Base-by-base conservation (phyloP, 2,797 vertebrate species). In the Hydrolagus colliei region DNA sequence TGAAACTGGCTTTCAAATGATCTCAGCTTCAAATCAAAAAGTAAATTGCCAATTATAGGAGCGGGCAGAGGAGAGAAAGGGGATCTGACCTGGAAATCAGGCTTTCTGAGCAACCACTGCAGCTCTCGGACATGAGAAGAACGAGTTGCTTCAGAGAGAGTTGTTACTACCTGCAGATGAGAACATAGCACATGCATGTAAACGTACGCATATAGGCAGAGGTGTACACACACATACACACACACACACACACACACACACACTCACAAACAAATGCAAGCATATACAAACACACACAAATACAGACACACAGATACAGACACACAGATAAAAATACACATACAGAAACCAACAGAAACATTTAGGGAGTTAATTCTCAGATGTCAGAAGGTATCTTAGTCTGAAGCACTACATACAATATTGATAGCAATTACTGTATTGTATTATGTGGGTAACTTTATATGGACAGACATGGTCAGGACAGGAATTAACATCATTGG, bases 41-140 rank as follows among this genome's bases (percentile, higher is more conserved):
- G 41, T 52, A 52, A 52, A 6, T 6, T 52, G 41, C 41, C 41
- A 52, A 52, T 52, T 52, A 6, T 9, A 7, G 9, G 62, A 32
- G 9, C 35, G 22, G 18, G 27, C 22, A 18, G 13, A 14, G 65
- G 22, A 41, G 61, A 65, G 11, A 14, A 10, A n/a, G 10, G 16
- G 8, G 16, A 41, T 86, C 92, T 91, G 89, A 93, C 97, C 96
- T 97, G 96, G 74, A 97, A 89, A 88, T 98, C 94, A 0, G 96
- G 93, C 86, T 93, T 91, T 86, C 92, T 91, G 73, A 99, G 93
- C 1, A 97, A 93, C 11, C 87, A 87, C 78, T 92, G 94, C 4
- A 99, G 93, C 88, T 98, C 97, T 89, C 90, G 94, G 86, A 94
- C 92, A 6, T 98, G 96, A 87, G 94, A 90, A 1, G 95, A 96